Base-by-base conservation (phyloP, 2,113 vertebrate genomes). In the Onychostruthus taczanowskii region DNA sequence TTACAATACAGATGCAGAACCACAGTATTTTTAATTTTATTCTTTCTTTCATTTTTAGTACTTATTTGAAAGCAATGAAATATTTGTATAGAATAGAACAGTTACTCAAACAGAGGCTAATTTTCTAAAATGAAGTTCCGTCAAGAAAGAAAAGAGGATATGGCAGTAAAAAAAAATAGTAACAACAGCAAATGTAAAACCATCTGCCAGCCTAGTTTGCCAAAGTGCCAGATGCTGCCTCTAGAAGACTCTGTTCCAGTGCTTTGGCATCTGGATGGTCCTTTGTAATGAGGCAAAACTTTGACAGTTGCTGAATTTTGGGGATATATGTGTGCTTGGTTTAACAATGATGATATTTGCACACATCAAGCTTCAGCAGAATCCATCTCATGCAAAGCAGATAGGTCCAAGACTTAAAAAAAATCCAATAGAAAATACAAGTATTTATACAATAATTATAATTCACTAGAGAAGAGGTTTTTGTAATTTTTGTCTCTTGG, bases 221-320 rank as follows among this genome's bases (percentile, higher is more conserved):
- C 93, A 82, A 84, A 91, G 52, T 61, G 19, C 76, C 94, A 95
- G 92, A 84, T 83, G 80, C 56, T 83, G 58, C 37, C 26, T 70
- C 30, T 72, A 58, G 56, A 82, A 92, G 75, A 61, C 44, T 46
- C 1, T 52, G n/a, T 87, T 89, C 75, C 37, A 84, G 67, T 67
- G 56, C 70, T 70, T 93, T 82, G 59, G 79, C 84, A 78, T 93
- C 72, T 90, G 90, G 56, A 73, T 78, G 39, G 39, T 83, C 55
- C 83, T 67, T 82, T 89, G 41, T 89, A 80, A 93, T 59, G 58
- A 94, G 47, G 46, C 6, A 70, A 94, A 90, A 87, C 30, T 59
- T 82, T 43, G 62, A 62, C 70, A n/a, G 26, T 77, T 70, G 69
- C 22, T 82, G 64, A 31, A 44, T 84, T 90, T 75, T 64, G 27